These are phyloP conservation scores for Geodia barretti DNA, from an alignment of 37 sponge, comb jelly and placozoan genomes.

Conservation along the genomic window DNA sequence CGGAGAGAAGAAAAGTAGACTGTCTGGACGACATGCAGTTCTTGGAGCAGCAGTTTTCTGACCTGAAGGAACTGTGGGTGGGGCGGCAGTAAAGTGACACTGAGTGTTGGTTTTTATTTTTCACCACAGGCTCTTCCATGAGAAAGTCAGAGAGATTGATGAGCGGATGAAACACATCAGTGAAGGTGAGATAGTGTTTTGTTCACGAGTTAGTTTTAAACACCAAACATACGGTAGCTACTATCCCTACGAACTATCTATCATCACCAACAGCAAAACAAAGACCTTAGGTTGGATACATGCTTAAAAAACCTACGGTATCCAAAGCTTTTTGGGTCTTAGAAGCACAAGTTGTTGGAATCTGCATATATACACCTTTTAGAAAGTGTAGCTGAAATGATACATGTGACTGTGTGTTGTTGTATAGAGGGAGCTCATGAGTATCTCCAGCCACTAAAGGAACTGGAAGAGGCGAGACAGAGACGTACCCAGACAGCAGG, in stretches of 20 bases:
- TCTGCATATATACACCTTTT: no score
- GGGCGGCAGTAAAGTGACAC: not conserved
- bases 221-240: not conserved
- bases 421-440: conserved; percentile 52
- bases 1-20: conserved; percentile 51
- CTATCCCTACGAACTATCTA: no score
- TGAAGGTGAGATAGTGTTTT: conserved; percentile 24
- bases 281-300: no score
- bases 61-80: conserved; percentile 61
- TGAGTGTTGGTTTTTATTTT: not conserved
- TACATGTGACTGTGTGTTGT: no score
- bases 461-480: conserved; percentile 24
- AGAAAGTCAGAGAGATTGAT: conserved; percentile 53
- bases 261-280: no score
- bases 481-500: conserved; percentile 18
- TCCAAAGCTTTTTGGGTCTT: no score
- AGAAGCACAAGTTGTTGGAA: no score
- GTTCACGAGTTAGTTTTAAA: not conserved
- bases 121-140: conserved; percentile 38
- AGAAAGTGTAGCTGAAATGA: no score
- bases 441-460: conserved; percentile 46
- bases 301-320: no score
- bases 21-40: conserved; percentile 59
- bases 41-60: conserved; percentile 65
- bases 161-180: conserved; percentile 35